Evolutionary conservation across 2,888 invertebrate genomes (phyloP), one percentile per base, ranked within the genome.

Genomic region (Athalia cordata): DNA sequence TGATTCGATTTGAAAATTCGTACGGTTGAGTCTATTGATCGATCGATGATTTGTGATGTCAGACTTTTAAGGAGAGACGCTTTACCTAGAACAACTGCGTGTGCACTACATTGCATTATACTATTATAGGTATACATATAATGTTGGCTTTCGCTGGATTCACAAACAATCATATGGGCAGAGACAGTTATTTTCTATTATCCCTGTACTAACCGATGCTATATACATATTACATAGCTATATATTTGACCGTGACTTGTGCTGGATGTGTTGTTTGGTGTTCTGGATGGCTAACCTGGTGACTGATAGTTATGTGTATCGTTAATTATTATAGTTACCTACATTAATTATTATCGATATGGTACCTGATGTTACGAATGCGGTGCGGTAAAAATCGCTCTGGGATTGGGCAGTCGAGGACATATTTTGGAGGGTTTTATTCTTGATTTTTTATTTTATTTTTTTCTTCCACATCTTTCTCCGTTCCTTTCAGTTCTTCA

Each of bases 271-370:
- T 87, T 86, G 86, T 88, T 85, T 87, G 87, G 86, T 87, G 81
- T 86, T 86, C 84, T 88, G 87, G 86, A 84, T 85, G 85, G 88
- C 88, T 89, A 89, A 89, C 88, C 86, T 83, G 88, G 88, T 88
- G 86, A 85, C 84, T 87, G 83, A 85, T 80, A 82, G 78, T 82
- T 81, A 79, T 80, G 81, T 79, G 77, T 70, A 70, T 78, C 67
- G 62, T 78, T 70, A 65, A 66, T 78, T 75, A 75, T 75, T 75
- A 75, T 75, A 62, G 75, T 75, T 75, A 75, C 43, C 50, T 43
- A 62, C 52, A 52, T 75, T 52, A 62, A 75, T 59, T 72, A 72
- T 75, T 75, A 64, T 75, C 75, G 50, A 61, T 50, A 61, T 64
- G 52, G 13, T 62, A 75, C 75, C 49, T 62, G 11, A 75, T 61